A percentile compares a stretch with the other conserved stretches of the same genome.
These are phyloP conservation scores for Hydropsyche betteni DNA, from an alignment of 2,888 invertebrate genomes.

Conservation along the genomic window DNA sequence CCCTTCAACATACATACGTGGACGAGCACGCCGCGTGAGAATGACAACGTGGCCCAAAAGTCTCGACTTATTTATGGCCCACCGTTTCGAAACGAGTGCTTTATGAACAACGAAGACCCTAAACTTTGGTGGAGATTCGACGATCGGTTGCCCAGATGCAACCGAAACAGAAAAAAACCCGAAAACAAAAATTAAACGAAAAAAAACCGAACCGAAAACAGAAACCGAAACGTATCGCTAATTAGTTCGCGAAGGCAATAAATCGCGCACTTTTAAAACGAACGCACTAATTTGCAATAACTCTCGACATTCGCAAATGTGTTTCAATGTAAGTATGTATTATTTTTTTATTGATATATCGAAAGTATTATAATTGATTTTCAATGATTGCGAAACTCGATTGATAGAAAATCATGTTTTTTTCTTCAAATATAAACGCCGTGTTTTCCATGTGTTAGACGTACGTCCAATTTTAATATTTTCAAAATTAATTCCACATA, in stretches of 20 bases:
- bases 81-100: slow-evolving; percentile 37
- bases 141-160: too few species aligned
- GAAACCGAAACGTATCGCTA: slow-evolving; percentile 44
- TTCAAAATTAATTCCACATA: too few species aligned
- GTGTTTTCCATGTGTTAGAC: too few species aligned
- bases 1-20: too few species aligned
- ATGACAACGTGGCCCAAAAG: slow-evolving; percentile 29
- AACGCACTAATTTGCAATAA: slow-evolving; percentile 31
- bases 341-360: too few species aligned
- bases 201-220: not conserved
- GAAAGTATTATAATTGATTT: too few species aligned
- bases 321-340: too few species aligned
- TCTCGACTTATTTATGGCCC: slow-evolving; percentile 47
- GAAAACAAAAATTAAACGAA: slow-evolving; percentile 1
- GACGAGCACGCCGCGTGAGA: not conserved
- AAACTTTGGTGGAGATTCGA: slow-evolving; percentile 24
- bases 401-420: too few species aligned
- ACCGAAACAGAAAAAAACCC: slow-evolving; percentile 26
- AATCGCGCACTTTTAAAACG: slow-evolving; percentile 41
- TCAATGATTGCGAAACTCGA: too few species aligned
- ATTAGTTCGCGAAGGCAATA: slow-evolving; percentile 48
- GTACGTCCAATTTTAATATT: too few species aligned
- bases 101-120: slow-evolving; percentile 41
- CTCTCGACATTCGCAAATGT: slow-evolving; percentile 2
- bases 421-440: too few species aligned